Percentiles rank a stretch among this genome's conserved stretches.
Conservation (phyloP, 2,797 vertebrate genomes). For the Siniperca undulata region DNA sequence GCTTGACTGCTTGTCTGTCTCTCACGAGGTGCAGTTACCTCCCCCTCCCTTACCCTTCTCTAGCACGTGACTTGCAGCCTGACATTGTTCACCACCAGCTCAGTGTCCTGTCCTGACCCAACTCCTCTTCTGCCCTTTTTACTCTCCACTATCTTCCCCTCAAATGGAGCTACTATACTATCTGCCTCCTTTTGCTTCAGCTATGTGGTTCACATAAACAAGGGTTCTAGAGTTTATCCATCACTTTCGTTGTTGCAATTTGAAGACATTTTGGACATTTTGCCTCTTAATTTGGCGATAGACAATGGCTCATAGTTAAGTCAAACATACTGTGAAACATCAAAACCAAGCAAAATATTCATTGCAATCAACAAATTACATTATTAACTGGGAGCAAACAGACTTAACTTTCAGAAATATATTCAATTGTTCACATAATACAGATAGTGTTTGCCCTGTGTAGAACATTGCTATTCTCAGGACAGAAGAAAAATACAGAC, state of each 20-base stretch:
- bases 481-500: neutral
- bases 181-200: conserved; percentile 9
- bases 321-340: conserved; percentile 12
- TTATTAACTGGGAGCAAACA: conserved; percentile 1
- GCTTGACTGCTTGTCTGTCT: conserved; percentile 64
- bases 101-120: conserved; percentile 40
- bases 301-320: neutral
- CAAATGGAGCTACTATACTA: neutral
- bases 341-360: neutral
- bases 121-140: conserved; percentile 33
- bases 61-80: conserved; percentile 49
- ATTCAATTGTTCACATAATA: neutral
- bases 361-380: neutral
- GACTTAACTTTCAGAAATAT: neutral
- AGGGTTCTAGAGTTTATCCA: neutral
- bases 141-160: neutral
- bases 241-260: neutral
- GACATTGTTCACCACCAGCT: conserved; percentile 52
- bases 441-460: neutral
- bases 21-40: conserved; percentile 54
- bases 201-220: conserved; percentile 10
- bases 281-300: neutral
- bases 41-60: conserved; percentile 17
- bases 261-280: neutral
- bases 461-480: neutral